phyloP scores from a whole-genome alignment of 2,113 vertebrate species.

The Pelecanus crispus region DNA sequence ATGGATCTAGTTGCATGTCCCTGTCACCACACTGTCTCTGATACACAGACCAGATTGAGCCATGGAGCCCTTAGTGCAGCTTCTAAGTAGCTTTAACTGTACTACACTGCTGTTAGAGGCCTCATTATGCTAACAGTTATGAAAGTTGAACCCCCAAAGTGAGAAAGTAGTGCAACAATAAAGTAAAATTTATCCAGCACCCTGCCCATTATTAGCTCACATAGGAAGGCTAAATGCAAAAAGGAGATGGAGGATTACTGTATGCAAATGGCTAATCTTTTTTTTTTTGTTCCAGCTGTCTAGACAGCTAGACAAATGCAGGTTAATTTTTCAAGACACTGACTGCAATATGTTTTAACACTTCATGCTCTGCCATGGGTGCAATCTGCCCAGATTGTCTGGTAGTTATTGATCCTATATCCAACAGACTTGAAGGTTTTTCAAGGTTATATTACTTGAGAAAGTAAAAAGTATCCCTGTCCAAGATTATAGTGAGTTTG shows the following conservation, averaged over 20 bases:
- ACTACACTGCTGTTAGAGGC: background rate
- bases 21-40: background rate
- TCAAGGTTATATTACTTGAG: background rate
- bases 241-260: background rate
- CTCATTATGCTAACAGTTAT: background rate
- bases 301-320: slow-evolving; percentile 14
- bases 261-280: background rate
- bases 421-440: background rate
- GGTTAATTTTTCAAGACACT: slow-evolving; percentile 3
- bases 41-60: fast-evolving
- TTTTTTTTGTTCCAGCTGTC: background rate
- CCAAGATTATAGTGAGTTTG: background rate
- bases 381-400: background rate
- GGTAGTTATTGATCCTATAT: background rate
- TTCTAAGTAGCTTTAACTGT: background rate
- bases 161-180: background rate
- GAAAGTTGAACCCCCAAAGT: background rate
- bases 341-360: background rate
- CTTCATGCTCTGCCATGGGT: background rate
- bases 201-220: background rate
- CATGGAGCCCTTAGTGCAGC: background rate
- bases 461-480: background rate
- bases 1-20: background rate
- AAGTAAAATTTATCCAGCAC: background rate
- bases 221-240: background rate